These are phyloP conservation scores for Pelecanoides urinatrix DNA, from an alignment of 2,113 vertebrate genomes.

Conservation along the genomic window DNA sequence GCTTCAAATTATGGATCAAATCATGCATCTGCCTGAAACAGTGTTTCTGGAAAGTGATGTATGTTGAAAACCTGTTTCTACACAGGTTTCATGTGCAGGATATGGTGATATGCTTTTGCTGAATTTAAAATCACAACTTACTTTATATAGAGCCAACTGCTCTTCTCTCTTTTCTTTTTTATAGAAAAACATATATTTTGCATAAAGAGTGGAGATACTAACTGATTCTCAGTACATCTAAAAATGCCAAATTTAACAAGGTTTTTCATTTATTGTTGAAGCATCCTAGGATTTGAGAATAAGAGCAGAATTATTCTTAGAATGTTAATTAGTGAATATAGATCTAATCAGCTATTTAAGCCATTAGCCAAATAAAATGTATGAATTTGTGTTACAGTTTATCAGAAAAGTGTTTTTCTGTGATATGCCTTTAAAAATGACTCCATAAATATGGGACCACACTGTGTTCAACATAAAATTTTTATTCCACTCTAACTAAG, in stretches of 20 bases:
- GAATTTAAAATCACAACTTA: not conserved
- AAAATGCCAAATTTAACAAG: not conserved
- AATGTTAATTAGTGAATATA: not conserved
- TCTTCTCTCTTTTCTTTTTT: not conserved
- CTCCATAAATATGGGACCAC: conserved; percentile 44
- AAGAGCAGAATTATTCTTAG: conserved; percentile 16
- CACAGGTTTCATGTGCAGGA: not conserved
- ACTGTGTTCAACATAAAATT: conserved; percentile 56
- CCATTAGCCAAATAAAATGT: conserved; percentile 52
- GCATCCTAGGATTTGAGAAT: conserved; percentile 19
- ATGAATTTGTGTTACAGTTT: conserved; percentile 42
- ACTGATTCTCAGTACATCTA: not conserved
- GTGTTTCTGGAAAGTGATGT: not conserved
- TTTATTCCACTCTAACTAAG: conserved; percentile 51
- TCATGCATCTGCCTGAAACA: not conserved
- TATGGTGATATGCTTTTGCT: not conserved
- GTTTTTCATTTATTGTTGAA: conserved; percentile 14
- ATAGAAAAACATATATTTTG: not conserved
- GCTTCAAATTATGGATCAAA: not conserved
- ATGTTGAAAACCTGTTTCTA: not conserved
- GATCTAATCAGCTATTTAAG: conserved; percentile 22
- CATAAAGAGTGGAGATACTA: not conserved
- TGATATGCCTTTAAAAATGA: conserved; percentile 50
- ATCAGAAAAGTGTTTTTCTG: conserved; percentile 52
- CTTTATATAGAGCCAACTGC: not conserved